Percentiles rank a stretch among this genome's conserved stretches.
Conservation (phyloP, 2,797 vertebrate genomes). For the Crenuchus spilurus region DNA sequence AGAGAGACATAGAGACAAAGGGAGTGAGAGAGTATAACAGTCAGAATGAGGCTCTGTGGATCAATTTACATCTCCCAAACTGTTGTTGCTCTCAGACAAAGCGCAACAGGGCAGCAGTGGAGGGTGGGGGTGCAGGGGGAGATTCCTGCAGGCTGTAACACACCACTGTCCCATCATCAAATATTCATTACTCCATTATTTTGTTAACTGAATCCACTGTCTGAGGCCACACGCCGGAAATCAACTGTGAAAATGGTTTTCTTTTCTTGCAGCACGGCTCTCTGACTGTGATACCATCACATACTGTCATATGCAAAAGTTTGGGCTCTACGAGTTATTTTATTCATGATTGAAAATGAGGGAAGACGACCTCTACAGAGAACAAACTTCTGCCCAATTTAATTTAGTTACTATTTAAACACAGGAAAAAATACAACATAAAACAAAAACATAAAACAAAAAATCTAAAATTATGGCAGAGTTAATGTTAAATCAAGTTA, state of each 20-base stretch:
- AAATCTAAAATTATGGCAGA: too few species aligned
- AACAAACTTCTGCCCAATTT: too few species aligned
- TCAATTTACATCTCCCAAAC: conserved; percentile 52
- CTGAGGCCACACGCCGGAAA: conserved; percentile 21
- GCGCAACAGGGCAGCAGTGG: conserved; percentile 36
- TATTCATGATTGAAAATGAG: too few species aligned
- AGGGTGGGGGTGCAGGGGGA: background rate
- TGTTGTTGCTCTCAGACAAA: conserved; percentile 47
- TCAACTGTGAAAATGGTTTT: conserved; percentile 18
- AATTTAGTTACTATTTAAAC: too few species aligned
- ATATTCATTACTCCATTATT: conserved; percentile 48
- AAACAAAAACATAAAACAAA: too few species aligned
- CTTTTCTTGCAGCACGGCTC: background rate
- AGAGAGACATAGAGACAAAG: conserved; percentile 40
- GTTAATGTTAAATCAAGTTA: too few species aligned
- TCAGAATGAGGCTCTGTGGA: conserved; percentile 61
- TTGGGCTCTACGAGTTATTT: too few species aligned
- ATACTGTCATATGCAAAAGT: too few species aligned
- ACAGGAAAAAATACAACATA: too few species aligned
- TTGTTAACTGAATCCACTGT: conserved; percentile 43
- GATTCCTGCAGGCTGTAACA: conserved; percentile 22
- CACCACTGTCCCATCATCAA: conserved; percentile 40
- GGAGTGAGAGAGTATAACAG: conserved; percentile 54
- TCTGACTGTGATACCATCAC: too few species aligned
- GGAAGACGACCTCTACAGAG: too few species aligned